A percentile compares a stretch with the other conserved stretches of the same genome.
Conservation (phyloP, 2,888 invertebrate genomes). For the Nomada lathburiana region DNA sequence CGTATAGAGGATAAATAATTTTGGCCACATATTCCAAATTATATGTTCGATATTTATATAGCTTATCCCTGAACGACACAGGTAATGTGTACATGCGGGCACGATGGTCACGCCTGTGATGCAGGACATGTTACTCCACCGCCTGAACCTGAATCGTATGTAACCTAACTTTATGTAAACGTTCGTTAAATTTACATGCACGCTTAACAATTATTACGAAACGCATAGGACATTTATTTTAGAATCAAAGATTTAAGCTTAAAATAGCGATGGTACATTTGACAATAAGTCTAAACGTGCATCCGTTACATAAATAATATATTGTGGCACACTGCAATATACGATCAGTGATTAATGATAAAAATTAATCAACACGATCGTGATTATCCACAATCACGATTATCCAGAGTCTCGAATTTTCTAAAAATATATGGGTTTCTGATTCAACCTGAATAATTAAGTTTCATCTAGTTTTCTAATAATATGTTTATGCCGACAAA, state of each 20-base stretch:
- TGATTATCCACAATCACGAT: no score
- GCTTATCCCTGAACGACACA: background rate
- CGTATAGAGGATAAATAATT: background rate
- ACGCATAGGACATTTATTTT: background rate
- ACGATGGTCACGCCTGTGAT: background rate
- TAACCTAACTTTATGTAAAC: conserved; percentile 44
- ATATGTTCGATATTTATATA: conserved; percentile 16
- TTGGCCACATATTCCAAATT: conserved; percentile 43
- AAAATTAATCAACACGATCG: no score
- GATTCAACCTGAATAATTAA: no score
- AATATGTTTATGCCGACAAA: no score
- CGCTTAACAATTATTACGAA: background rate
- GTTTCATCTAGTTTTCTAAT: no score
- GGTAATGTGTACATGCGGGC: conserved; percentile 59
- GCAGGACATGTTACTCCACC: conserved; percentile 33
- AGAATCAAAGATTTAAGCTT: no score
- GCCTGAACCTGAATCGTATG: conserved; percentile 39
- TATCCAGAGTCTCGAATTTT: no score
- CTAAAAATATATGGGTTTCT: no score
- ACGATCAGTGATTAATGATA: no score
- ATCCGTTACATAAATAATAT: background rate
- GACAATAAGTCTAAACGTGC: no score
- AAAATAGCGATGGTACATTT: no score
- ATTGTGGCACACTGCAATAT: background rate
- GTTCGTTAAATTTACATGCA: background rate